Base-by-base conservation (phyloP, 2,888 invertebrate genomes). In the Antheraea assamensis region DNA sequence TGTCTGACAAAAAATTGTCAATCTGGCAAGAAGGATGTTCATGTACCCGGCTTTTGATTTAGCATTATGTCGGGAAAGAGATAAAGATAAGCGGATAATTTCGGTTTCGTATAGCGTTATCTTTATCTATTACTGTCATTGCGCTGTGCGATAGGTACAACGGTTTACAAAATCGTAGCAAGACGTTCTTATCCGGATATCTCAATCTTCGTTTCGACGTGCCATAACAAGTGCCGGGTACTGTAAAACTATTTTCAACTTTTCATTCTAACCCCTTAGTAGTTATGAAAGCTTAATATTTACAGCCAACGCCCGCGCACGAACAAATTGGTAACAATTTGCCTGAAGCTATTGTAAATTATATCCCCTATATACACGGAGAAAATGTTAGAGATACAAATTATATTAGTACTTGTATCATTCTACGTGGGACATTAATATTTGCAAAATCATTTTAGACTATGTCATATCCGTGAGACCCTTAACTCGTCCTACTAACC, bases 291-390 rank as follows among this genome's bases (percentile, higher is more conserved):
- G 83, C 77, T 73, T 73, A 74, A 77, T 71, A 70, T 75, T 68
- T 68, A 35, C 68, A 68, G 75, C 77, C 74, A 76, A 80, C 87
- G 87, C 87, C 87, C 78, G 81, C 87, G 85, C 88, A 80, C 76
- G 74, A 76, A 82, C 83, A 81, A 82, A 86, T 87, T 87, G 81
- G 83, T 84, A 83, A 83, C 83, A 83, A 86, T 85, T 84, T 82
- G 84, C 84, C 84, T 78, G 78, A 77, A 83, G 80, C 81, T 73
- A 76, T 79, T 78, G 75, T 75, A 75, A 74, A 75, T 71, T 74
- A 74, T 72, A 78, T 74, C 35, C 68, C 66, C 35, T 74, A 78
- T 74, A 78, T 77, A 74, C 76, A 74, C 76, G 75, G 71, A 52
- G 71, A 72, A 66, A 73, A 70, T 72, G 68, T 66, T 73, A 55